Evolutionary conservation across 2,888 invertebrate species (phyloP).

Genomic region (Lasioglossum pauxillum): DNA sequence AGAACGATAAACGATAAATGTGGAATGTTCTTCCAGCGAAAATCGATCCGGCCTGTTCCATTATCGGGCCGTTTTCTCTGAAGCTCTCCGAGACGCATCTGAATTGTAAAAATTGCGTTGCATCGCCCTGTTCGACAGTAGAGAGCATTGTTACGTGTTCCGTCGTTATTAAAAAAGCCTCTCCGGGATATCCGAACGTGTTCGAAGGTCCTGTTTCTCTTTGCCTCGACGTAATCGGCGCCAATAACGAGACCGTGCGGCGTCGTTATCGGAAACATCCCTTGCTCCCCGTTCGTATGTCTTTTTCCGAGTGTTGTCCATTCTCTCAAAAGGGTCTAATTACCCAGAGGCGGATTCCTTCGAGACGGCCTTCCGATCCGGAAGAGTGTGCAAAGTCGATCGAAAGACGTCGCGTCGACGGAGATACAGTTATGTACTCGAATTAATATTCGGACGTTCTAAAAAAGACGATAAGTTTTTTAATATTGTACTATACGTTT

Average conservation of each 20-base stretch:
- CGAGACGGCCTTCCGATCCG: neutral
- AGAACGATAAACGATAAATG: neutral
- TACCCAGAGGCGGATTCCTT: neutral
- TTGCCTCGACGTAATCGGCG: constrained; percentile 47
- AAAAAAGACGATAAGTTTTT: too few species aligned
- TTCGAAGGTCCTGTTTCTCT: constrained; percentile 39
- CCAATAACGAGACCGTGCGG: constrained; percentile 46
- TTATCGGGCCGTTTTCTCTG: neutral
- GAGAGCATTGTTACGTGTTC: constrained; percentile 25
- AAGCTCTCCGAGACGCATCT: neutral
- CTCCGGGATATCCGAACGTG: constrained; percentile 12
- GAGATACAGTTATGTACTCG: too few species aligned
- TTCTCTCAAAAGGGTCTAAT: neutral
- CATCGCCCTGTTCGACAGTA: neutral
- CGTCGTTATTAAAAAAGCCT: constrained; percentile 36
- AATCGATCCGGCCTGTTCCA: neutral
- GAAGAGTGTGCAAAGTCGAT: neutral
- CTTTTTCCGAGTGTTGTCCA: neutral
- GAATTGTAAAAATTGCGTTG: constrained; percentile 9
- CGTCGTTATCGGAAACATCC: constrained; percentile 62
- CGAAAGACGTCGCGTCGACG: neutral
- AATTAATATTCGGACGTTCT: too few species aligned
- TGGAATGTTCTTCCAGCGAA: neutral
- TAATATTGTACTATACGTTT: too few species aligned
- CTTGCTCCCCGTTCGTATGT: constrained; percentile 24